These are phyloP conservation scores for Trisateles emortualis DNA, from an alignment of 2,888 invertebrate genomes.

Conservation along the genomic window DNA sequence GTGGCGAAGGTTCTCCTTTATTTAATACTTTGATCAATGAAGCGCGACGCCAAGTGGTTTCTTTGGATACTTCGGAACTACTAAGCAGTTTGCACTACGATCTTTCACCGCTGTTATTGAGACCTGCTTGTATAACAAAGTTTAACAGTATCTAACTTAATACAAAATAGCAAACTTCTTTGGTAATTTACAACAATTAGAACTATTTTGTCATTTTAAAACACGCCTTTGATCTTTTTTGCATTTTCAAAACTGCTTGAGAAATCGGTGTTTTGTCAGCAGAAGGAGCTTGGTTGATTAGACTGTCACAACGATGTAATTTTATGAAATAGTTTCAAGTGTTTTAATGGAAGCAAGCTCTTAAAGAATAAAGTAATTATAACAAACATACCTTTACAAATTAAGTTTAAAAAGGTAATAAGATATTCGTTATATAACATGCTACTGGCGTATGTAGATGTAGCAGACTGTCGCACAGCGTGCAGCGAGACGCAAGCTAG, in stretches of 20 bases:
- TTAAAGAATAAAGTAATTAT: too few species aligned
- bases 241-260: too few species aligned
- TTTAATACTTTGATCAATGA: constrained; percentile 65
- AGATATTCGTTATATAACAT: not conserved
- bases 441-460: not conserved
- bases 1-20: constrained; percentile 44
- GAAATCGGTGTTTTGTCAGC: too few species aligned
- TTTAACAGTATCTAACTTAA: constrained; percentile 9
- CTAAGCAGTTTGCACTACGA: constrained; percentile 29
- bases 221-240: too few species aligned
- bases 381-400: not conserved
- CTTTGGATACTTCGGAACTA: constrained; percentile 52
- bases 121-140: constrained; percentile 27
- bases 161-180: too few species aligned
- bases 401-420: not conserved
- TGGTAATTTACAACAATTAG: too few species aligned
- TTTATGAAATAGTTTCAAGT: too few species aligned
- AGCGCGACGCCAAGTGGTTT: constrained; percentile 49
- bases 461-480: not conserved
- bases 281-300: too few species aligned
- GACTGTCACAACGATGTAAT: too few species aligned
- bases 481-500: not conserved
- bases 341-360: too few species aligned
- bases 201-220: too few species aligned
- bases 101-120: constrained; percentile 20